Percentiles rank a stretch among this genome's conserved stretches.
Evolutionary conservation across 23 tunicate genomes (phyloP).

Genomic region (Clavelina lepadiformis): DNA sequence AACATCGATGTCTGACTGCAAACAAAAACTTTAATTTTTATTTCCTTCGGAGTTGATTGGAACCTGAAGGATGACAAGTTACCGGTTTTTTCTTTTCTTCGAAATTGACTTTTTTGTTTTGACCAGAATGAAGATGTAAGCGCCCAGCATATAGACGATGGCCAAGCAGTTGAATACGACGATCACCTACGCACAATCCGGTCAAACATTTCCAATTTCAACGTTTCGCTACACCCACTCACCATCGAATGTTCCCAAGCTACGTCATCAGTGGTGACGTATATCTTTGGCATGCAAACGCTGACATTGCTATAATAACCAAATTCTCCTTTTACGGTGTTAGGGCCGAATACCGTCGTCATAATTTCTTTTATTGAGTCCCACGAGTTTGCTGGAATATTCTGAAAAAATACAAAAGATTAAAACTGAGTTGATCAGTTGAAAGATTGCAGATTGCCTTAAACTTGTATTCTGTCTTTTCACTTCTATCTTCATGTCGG

Average conservation of each 20-base stretch:
- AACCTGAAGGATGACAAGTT: too few species aligned
- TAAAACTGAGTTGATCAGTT: not conserved
- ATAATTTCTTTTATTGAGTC: not conserved
- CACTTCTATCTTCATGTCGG: too few species aligned
- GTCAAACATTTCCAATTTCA: not conserved
- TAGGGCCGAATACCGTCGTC: constrained; percentile 7
- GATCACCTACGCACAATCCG: constrained; percentile 7
- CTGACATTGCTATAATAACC: constrained; percentile 36
- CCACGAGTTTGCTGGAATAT: not conserved
- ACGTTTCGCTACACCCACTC: not conserved
- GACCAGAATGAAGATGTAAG: constrained; percentile 13
- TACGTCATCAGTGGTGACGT: constrained; percentile 28
- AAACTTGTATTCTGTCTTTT: too few species aligned
- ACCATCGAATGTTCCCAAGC: constrained; percentile 43
- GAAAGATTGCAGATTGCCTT: not conserved
- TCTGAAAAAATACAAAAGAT: not conserved
- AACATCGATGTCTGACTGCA: constrained; percentile 25
- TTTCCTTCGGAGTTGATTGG: not conserved
- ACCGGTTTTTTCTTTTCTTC: constrained; percentile 11
- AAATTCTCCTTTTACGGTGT: constrained; percentile 15
- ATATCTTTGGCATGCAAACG: constrained; percentile 36
- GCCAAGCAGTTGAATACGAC: constrained; percentile 19
- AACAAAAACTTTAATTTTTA: too few species aligned
- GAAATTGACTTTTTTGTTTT: not conserved
- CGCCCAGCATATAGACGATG: constrained; percentile 11